These are phyloP conservation scores for Xestobium rufovillosum DNA, from an alignment of 2,888 invertebrate species.

Conservation along the genomic window DNA sequence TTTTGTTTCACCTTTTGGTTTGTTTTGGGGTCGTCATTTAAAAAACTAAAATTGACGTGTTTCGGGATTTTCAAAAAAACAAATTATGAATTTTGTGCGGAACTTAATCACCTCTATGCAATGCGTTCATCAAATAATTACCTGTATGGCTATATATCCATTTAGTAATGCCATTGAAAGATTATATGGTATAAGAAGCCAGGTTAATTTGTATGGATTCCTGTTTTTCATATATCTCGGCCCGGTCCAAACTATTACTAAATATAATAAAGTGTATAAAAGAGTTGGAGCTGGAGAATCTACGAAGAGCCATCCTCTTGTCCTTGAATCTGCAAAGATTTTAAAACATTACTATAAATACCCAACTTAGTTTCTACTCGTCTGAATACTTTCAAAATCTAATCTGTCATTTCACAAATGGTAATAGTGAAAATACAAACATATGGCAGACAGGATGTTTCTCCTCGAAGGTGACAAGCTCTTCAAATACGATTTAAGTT, in stretches of 20 bases:
- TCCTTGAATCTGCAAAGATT: constrained; percentile 60
- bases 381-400: constrained; percentile 2
- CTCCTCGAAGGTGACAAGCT: too few species aligned
- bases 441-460: too few species aligned
- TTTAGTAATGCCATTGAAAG: constrained; percentile 76
- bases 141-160: constrained; percentile 74
- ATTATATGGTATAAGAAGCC: constrained; percentile 77
- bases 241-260: constrained; percentile 70
- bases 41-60: too few species aligned
- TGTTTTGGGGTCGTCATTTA: too few species aligned
- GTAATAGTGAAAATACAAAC: constrained; percentile 9
- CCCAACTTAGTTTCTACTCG: constrained; percentile 4
- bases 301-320: constrained; percentile 78
- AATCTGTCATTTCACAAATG: constrained; percentile 7
- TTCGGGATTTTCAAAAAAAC: too few species aligned
- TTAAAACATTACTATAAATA: constrained; percentile 4
- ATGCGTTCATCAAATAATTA: constrained; percentile 32
- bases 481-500: too few species aligned
- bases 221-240: constrained; percentile 75
- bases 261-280: constrained; percentile 61
- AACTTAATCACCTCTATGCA: too few species aligned
- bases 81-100: too few species aligned
- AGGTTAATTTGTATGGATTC: constrained; percentile 66
- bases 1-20: too few species aligned
- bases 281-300: constrained; percentile 72